phyloP scores from a whole-genome alignment of 1,140 invertebrate species.

The Plodia interpunctella region DNA sequence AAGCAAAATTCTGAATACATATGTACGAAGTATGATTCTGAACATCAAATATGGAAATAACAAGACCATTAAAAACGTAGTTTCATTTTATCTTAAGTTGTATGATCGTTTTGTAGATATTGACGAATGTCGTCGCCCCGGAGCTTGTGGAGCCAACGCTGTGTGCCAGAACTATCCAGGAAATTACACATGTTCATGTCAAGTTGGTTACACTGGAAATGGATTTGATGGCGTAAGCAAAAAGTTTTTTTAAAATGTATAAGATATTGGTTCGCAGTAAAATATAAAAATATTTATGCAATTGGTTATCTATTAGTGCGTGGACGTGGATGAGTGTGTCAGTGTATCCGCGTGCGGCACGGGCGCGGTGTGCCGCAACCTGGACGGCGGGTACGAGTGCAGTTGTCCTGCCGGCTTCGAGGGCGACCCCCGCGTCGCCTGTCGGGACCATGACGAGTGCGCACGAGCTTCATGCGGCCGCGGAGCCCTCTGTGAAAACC shows the following conservation, averaged over 20 bases:
- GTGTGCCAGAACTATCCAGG: slow-evolving; percentile 90
- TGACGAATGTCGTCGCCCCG: slow-evolving; percentile 88
- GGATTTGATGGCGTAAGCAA: slow-evolving; percentile 86
- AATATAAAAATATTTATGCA: too few relatives aligned
- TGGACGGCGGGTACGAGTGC: slow-evolving; percentile 87
- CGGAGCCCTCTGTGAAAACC: slow-evolving; percentile 87
- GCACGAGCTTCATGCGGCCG: slow-evolving; percentile 85
- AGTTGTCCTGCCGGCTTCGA: slow-evolving; percentile 88
- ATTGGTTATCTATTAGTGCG: slow-evolving; percentile 78
- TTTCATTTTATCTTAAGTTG: too few relatives aligned
- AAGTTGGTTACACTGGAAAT: slow-evolving; percentile 89
- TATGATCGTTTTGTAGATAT: slow-evolving; percentile 80
- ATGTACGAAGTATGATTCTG: too few relatives aligned
- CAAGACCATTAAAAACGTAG: too few relatives aligned
- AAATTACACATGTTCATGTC: slow-evolving; percentile 92
- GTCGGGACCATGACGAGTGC: slow-evolving; percentile 89
- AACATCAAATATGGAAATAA: too few relatives aligned
- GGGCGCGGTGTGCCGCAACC: slow-evolving; percentile 87
- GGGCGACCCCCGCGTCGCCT: slow-evolving; percentile 82
- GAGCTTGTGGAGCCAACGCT: slow-evolving; percentile 88
- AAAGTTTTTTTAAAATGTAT: slow-evolving; percentile 4
- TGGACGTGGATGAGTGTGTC: slow-evolving; percentile 90
- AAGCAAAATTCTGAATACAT: too few relatives aligned
- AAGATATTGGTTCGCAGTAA: too few relatives aligned
- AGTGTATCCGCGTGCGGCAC: slow-evolving; percentile 84